Evolutionary conservation across 92 coral and sea anemone genomes (phyloP), one percentile per base, ranked within the genome.

Genomic region (Heteractis magnifica): DNA sequence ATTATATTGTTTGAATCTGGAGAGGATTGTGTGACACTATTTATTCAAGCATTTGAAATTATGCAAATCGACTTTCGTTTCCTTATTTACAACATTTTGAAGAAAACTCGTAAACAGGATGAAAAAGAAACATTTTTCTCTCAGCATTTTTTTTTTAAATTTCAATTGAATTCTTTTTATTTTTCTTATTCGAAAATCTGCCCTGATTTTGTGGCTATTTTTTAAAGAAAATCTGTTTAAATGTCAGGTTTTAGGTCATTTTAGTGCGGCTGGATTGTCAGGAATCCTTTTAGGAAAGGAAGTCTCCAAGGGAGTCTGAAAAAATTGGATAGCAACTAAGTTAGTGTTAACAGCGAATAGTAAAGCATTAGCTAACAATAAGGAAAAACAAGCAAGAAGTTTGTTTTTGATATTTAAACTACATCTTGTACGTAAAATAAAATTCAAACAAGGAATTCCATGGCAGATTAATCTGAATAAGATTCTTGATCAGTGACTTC

Each of bases 11-110:
- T 86, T 81, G 23, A 86, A 65, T 49, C 16, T 13, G 14, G 4
- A 44, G 6, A 13, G 11, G 77, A 68, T 81, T 81, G 84, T 81
- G 84, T 81, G 84, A 81, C 84, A 49, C 41, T 50, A 21, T n/a
- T 50, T 81, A 41, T 81, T 34, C 58, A 81, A 77, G 18, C 23
- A 0, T 65, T 68, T 48, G 50, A 48, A 60, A 44, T 65, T 65
- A 81, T 81, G 84, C 84, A 81, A 64, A 81, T 80, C n/a, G 5
- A 2, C 26, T 71, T 71, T 70, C 68, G 75, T 53, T 50, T 82
- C 41, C 72, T 60, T 51, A 82, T 53, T 62, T 18, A 6, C 21
- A 49, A 82, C 16, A 51, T 60, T 60, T 10, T 21, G 53, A 58
- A 56, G 26, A 60, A 59, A 78, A 50, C 65, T 26, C 20, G 41